phyloP scores from a whole-genome alignment of 2,888 invertebrate genomes.

The Drosophila diplacantha region DNA sequence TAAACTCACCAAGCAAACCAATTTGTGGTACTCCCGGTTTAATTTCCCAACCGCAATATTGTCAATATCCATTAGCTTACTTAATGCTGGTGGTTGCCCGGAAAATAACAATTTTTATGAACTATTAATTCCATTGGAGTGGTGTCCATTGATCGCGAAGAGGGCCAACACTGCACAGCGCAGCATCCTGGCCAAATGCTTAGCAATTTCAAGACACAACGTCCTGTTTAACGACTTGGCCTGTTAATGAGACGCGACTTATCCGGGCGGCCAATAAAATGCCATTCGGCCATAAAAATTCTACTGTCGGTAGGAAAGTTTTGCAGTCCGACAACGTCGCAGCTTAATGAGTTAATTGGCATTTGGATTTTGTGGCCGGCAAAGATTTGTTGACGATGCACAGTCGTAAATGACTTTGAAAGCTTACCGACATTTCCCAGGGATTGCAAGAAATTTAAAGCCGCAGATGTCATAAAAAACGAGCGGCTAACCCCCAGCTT shows the following conservation, averaged over 20 bases:
- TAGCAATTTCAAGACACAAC: conserved; percentile 49
- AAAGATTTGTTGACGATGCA: conserved; percentile 62
- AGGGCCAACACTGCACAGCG: background rate
- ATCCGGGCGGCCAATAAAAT: conserved; percentile 54
- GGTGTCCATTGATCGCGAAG: conserved; percentile 9
- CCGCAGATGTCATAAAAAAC: conserved; percentile 22
- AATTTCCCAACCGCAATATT: conserved; percentile 13
- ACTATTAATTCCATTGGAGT: conserved; percentile 39
- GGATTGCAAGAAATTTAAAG: conserved; percentile 30
- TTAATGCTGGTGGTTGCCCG: conserved; percentile 39
- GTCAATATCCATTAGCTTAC: conserved; percentile 52
- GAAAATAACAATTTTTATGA: conserved; percentile 54
- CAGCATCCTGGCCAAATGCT: conserved; percentile 34
- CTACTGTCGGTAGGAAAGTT: conserved; percentile 26
- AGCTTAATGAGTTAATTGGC: conserved; percentile 68
- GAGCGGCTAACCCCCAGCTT: conserved; percentile 19
- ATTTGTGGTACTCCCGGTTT: background rate
- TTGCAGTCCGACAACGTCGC: conserved; percentile 34
- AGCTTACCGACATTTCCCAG: conserved; percentile 9
- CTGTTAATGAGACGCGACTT: conserved; percentile 67
- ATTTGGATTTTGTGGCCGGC: conserved; percentile 65
- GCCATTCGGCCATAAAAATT: conserved; percentile 60
- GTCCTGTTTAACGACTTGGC: conserved; percentile 65
- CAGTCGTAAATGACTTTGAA: conserved; percentile 49
- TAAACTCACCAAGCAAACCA: background rate